Evolutionary conservation across 2,888 invertebrate species (phyloP).

Genomic region (Parnassius orleans): DNA sequence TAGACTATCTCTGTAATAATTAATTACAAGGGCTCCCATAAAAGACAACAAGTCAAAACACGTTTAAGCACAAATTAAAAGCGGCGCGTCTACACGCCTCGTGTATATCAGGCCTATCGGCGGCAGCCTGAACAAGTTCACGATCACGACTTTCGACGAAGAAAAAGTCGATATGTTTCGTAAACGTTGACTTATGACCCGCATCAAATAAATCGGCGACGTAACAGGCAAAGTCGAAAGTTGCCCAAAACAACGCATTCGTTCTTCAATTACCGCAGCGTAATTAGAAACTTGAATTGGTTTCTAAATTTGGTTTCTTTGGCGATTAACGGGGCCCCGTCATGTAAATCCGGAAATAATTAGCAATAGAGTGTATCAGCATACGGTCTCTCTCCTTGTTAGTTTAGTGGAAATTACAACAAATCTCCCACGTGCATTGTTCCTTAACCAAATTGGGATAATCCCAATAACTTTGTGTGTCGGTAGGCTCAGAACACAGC

Average conservation of each 20-base stretch:
- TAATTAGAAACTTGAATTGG: slow-evolving; percentile 17
- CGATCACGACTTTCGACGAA: slow-evolving; percentile 65
- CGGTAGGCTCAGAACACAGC: background rate
- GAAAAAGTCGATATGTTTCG: slow-evolving; percentile 52
- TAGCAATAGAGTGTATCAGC: slow-evolving; percentile 3
- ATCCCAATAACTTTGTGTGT: slow-evolving; percentile 16
- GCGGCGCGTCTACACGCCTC: slow-evolving; percentile 33
- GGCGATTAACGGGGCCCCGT: background rate
- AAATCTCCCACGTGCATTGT: slow-evolving; percentile 21
- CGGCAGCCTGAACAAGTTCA: slow-evolving; percentile 42
- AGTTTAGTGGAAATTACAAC: slow-evolving; percentile 9
- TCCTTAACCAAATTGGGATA: slow-evolving; percentile 17
- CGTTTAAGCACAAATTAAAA: slow-evolving; percentile 25
- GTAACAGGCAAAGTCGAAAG: slow-evolving; percentile 30
- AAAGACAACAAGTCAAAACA: slow-evolving; percentile 29
- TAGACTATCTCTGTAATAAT: slow-evolving; percentile 17
- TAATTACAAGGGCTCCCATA: slow-evolving; percentile 15
- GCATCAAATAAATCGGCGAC: slow-evolving; percentile 35
- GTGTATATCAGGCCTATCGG: slow-evolving; percentile 22
- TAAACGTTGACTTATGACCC: slow-evolving; percentile 58
- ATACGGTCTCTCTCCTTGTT: slow-evolving; percentile 1
- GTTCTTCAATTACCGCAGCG: slow-evolving; percentile 21
- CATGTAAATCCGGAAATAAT: background rate
- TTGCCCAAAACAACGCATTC: slow-evolving; percentile 29
- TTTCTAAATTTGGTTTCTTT: slow-evolving; percentile 5